Conservation (phyloP, 2,888 invertebrate genomes). For the Drosophila monieri region DNA sequence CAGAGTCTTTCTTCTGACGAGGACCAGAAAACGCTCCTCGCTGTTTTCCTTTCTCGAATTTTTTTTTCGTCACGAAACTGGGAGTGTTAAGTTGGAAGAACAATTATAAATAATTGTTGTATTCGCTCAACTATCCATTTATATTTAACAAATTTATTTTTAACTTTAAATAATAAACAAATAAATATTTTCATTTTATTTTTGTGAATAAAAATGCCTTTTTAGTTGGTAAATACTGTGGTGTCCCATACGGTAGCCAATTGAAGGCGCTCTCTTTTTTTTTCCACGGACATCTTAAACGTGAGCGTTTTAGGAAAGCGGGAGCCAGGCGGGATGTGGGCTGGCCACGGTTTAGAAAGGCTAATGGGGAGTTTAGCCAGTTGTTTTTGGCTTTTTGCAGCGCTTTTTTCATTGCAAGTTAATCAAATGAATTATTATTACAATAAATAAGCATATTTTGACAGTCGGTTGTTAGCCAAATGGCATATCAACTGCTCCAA, state of each 20-base stretch:
- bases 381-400: constrained; percentile 30
- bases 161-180: not conserved
- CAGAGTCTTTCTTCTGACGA: constrained; percentile 16
- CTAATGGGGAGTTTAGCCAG: constrained; percentile 75
- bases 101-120: not conserved
- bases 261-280: constrained; percentile 51
- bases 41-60: constrained; percentile 8
- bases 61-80: not conserved
- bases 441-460: constrained; percentile 75
- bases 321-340: constrained; percentile 18
- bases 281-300: constrained; percentile 68
- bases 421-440: constrained; percentile 78
- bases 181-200: not conserved
- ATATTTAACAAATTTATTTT: not conserved
- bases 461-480: constrained; percentile 71
- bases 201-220: not conserved
- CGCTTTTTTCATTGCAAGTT: constrained; percentile 49
- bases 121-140: not conserved
- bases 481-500: constrained; percentile 46
- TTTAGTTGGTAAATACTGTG: constrained; percentile 2
- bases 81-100: not conserved
- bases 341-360: constrained; percentile 68
- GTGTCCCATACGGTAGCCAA: constrained; percentile 21
- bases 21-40: constrained; percentile 4
- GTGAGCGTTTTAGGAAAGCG: constrained; percentile 61